These are phyloP conservation scores for Calephelis nemesis DNA, from an alignment of 1,140 invertebrate genomes.

Conservation along the genomic window DNA sequence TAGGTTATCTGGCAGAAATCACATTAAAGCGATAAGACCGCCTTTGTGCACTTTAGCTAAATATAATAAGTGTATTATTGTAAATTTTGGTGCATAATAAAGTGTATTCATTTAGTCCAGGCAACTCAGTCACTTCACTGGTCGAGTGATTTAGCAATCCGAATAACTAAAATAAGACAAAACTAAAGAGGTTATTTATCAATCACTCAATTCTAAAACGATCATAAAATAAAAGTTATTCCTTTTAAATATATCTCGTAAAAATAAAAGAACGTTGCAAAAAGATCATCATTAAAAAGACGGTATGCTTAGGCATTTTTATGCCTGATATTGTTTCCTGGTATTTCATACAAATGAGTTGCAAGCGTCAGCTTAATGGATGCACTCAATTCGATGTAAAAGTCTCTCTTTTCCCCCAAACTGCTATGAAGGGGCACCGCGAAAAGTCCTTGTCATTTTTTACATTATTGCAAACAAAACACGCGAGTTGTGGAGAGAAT, in stretches of 20 bases:
- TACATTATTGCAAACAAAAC: constrained; percentile 56
- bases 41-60: too few species aligned
- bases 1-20: too few species aligned
- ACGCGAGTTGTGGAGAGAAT: constrained; percentile 34
- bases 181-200: too few species aligned
- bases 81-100: too few species aligned
- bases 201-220: too few species aligned
- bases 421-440: constrained; percentile 51
- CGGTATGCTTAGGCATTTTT: not conserved
- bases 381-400: constrained; percentile 50
- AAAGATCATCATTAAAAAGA: constrained; percentile 16
- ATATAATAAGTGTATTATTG: too few species aligned
- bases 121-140: too few species aligned
- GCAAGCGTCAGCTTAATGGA: constrained; percentile 44
- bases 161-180: too few species aligned
- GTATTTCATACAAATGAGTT: constrained; percentile 30
- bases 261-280: not conserved
- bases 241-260: not conserved
- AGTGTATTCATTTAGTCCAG: too few species aligned
- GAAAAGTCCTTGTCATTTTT: constrained; percentile 58
- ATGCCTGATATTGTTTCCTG: constrained; percentile 20
- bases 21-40: too few species aligned
- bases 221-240: not conserved
- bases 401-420: constrained; percentile 51
- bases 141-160: too few species aligned